Evolutionary conservation across 2,888 invertebrate genomes (phyloP).

Genomic region (Drosophila hawaiiensis): DNA sequence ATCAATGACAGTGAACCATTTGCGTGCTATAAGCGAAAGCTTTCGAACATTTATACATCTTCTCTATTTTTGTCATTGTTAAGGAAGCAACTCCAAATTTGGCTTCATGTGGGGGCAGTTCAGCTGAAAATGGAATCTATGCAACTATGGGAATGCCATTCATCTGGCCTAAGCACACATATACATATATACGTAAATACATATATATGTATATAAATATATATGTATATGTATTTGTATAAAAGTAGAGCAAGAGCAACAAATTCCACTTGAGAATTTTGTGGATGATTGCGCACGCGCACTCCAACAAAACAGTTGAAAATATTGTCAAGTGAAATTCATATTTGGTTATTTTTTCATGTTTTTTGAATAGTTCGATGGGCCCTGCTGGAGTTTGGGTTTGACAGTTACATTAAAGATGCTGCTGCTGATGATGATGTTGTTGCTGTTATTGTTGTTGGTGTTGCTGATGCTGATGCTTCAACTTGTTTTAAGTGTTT

Average conservation of each 20-base stretch:
- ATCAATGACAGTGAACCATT: constrained; percentile 59
- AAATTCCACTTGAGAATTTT: constrained; percentile 75
- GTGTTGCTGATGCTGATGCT: constrained; percentile 55
- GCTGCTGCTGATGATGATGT: constrained; percentile 8
- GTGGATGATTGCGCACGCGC: constrained; percentile 71
- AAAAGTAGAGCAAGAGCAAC: constrained; percentile 75
- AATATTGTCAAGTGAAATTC: constrained; percentile 82
- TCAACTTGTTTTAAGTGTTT: constrained; percentile 59
- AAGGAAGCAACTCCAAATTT: constrained; percentile 38
- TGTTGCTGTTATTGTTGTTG: constrained; percentile 39
- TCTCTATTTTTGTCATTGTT: not conserved
- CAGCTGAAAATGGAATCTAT: constrained; percentile 18
- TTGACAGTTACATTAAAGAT: constrained; percentile 76
- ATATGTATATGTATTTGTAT: not conserved
- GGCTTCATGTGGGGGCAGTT: constrained; percentile 42
- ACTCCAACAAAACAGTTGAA: constrained; percentile 64
- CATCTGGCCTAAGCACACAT: constrained; percentile 15
- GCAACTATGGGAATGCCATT: constrained; percentile 44
- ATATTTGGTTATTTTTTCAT: constrained; percentile 34
- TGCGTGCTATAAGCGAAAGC: constrained; percentile 39
- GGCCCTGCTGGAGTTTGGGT: constrained; percentile 39
- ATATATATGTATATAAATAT: not conserved
- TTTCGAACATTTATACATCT: constrained; percentile 18
- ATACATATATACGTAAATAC: not conserved
- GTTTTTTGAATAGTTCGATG: constrained; percentile 39